Base-by-base conservation (phyloP, 1,140 invertebrate genomes). In the Lasioglossum albipes region DNA sequence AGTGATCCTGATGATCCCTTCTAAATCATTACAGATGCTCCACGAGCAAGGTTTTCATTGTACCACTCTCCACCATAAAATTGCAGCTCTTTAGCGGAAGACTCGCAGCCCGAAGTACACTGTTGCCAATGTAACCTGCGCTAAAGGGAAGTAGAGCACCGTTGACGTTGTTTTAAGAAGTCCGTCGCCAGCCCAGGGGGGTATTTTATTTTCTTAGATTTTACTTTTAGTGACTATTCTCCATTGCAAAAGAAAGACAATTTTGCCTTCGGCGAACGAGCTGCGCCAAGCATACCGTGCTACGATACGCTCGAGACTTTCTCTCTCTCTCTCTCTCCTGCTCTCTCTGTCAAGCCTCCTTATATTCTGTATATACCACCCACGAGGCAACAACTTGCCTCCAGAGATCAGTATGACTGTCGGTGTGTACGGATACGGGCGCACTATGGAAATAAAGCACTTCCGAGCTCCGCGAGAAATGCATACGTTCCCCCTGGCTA, bases 381-480 rank as follows among this genome's bases (percentile, higher is more conserved):
- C 84, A 76, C 65, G 79, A 88, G 89, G 84, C 88, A 89, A 82
- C 89, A 86, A 88, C 87, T 86, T 79, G 81, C 88, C 89, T 91
- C 89, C 80, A 82, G 88, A 90, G 89, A 90, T 90, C 90, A 84
- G 86, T 87, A 91, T 89, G 84, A 89, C 86, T 89, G 86, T 89
- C 84, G 75, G 84, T 86, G 84, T 85, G 72, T 83, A 86, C 84
- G 68, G 79, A 86, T 81, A 84, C 84, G 61, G 73, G 76, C 81
- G 85, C 87, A 87, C 87, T 90, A 91, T 91, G 88, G 89, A 91
- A 91, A 91, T 91, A 91, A 91, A 90, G 89, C 85, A 90, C 90
- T 90, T 90, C 88, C 88, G 88, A 88, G 88, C 81, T 88, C 82
- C 84, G 81, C 87, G 85, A 89, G 86, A 90, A 90, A 90, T 89